Conservation (phyloP, 2,113 vertebrate genomes). For the Megalops atlanticus region DNA sequence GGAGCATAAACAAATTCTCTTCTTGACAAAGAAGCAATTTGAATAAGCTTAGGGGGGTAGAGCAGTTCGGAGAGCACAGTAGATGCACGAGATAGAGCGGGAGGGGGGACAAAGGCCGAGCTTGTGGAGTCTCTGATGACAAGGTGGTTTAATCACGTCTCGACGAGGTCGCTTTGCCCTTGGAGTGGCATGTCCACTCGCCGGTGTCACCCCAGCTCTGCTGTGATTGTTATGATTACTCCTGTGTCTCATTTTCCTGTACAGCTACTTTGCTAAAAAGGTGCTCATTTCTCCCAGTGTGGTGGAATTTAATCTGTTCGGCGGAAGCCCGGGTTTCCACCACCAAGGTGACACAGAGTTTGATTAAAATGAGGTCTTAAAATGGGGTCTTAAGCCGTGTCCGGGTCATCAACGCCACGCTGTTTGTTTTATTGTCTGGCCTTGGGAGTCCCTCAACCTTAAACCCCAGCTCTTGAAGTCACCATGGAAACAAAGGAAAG, state of each 20-base stretch:
- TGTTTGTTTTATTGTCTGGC: constrained; percentile 16
- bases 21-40: constrained; percentile 63
- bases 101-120: neutral
- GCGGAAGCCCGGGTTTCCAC: constrained; percentile 27
- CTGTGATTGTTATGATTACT: neutral
- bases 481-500: constrained; percentile 58
- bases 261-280: constrained; percentile 28
- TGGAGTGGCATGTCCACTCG: constrained; percentile 1
- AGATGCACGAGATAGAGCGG: constrained; percentile 9
- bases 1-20: constrained; percentile 59
- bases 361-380: constrained; percentile 56
- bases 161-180: neutral
- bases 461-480: constrained; percentile 43
- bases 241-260: neutral
- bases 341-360: constrained; percentile 51
- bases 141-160: neutral
- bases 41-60: constrained; percentile 53
- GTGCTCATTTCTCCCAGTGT: constrained; percentile 50
- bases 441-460: neutral
- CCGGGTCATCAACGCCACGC: constrained; percentile 29
- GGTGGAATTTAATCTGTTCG: constrained; percentile 54
- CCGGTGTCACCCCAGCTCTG: neutral
- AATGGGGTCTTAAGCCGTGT: constrained; percentile 33
- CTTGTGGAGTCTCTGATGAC: neutral
- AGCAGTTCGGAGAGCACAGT: neutral